Percentiles rank a stretch among this genome's conserved stretches.
phyloP scores from a whole-genome alignment of 2,888 invertebrate species.

The Lasioglossum lativentre region DNA sequence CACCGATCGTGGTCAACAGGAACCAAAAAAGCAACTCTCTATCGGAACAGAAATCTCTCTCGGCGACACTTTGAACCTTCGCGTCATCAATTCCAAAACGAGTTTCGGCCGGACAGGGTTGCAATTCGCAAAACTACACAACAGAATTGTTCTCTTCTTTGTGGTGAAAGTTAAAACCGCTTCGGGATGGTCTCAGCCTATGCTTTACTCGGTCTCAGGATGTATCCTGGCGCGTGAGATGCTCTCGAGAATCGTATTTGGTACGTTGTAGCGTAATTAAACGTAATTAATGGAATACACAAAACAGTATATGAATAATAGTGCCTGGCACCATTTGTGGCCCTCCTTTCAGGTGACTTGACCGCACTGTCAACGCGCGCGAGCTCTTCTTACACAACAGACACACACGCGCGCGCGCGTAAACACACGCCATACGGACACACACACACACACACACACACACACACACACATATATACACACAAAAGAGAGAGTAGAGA shows the following conservation, averaged over 20 bases:
- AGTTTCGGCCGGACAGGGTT: conserved; percentile 60
- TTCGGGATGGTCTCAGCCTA: conserved; percentile 71
- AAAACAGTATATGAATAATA: conserved; percentile 83
- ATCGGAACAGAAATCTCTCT: conserved; percentile 14
- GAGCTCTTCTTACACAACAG: background rate
- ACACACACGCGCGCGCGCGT: background rate
- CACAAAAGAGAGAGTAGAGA: too few relatives aligned
- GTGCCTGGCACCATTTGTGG: conserved; percentile 85
- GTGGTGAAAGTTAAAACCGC: conserved; percentile 53
- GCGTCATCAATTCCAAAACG: background rate
- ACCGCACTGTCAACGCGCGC: conserved; percentile 57
- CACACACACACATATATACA: background rate
- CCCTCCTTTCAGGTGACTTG: conserved; percentile 80
- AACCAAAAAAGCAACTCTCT: background rate
- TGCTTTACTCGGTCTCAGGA: conserved; percentile 79
- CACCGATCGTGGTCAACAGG: background rate
- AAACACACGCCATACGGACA: background rate
- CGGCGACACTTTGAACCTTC: background rate
- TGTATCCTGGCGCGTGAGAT: conserved; percentile 76
- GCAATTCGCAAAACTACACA: conserved; percentile 47
- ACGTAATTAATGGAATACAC: conserved; percentile 79
- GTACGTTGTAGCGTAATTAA: conserved; percentile 70
- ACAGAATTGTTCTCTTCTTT: conserved; percentile 50
- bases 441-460: background rate
- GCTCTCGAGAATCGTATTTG: conserved; percentile 75